A percentile compares a stretch with the other conserved stretches of the same genome.
phyloP scores from a whole-genome alignment of 2,797 vertebrate species.

The Rachycentron canadum region DNA sequence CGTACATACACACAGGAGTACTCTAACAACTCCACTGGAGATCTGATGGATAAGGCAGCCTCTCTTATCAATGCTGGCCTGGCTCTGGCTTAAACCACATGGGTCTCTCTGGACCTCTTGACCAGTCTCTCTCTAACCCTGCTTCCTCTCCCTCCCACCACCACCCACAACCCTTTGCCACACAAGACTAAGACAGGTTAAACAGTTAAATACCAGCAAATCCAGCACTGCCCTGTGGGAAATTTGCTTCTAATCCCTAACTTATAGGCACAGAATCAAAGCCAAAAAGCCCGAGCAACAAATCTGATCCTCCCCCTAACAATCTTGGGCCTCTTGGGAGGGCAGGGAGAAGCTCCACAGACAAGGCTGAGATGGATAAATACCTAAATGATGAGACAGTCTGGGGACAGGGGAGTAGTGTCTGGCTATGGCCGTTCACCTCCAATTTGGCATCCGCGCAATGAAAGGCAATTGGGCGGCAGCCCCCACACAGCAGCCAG shows the following conservation, averaged over 20 bases:
- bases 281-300: slow-evolving; percentile 99
- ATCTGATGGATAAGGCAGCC: slow-evolving; percentile 71
- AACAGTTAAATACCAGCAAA: slow-evolving; percentile 99
- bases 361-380: slow-evolving; percentile 99
- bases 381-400: slow-evolving; percentile 99
- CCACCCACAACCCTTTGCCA: slow-evolving; percentile 82
- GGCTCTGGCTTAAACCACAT: slow-evolving; percentile 88
- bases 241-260: slow-evolving; percentile 99
- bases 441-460: slow-evolving; percentile 98
- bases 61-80: slow-evolving; percentile 83
- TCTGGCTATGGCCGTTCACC: slow-evolving; percentile 98
- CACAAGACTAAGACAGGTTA: slow-evolving; percentile 96
- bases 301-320: slow-evolving; percentile 98
- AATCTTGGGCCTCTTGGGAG: slow-evolving; percentile 97
- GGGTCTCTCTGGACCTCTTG: slow-evolving; percentile 93
- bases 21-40: slow-evolving; percentile 60
- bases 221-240: slow-evolving; percentile 99
- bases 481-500: slow-evolving; percentile 96
- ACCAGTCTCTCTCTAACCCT: slow-evolving; percentile 91
- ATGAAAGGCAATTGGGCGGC: slow-evolving; percentile 99
- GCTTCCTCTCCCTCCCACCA: slow-evolving; percentile 86
- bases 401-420: slow-evolving; percentile 95
- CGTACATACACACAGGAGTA: slow-evolving; percentile 36
- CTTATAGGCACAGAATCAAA: slow-evolving; percentile 99
- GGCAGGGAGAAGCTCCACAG: slow-evolving; percentile 91